Conservation (phyloP, 1,140 invertebrate genomes). For the Sesamia nonagrioides region DNA sequence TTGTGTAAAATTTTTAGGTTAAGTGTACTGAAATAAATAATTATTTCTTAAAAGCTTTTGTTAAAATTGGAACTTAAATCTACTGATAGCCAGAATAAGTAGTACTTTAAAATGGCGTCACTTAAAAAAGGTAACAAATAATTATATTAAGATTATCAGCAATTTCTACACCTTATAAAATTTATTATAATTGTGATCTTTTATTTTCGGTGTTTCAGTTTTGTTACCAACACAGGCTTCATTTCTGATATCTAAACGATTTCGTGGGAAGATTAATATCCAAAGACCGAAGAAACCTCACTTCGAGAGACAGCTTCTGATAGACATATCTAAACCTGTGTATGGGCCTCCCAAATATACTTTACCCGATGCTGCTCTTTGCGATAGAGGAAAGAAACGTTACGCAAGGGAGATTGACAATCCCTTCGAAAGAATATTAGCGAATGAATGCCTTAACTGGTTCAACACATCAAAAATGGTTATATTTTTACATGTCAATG, state of each 20-base stretch:
- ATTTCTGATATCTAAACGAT: constrained; percentile 89
- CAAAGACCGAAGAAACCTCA: constrained; percentile 91
- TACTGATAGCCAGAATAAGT: not conserved
- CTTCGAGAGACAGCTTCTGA: constrained; percentile 89
- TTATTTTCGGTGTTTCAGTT: constrained; percentile 69
- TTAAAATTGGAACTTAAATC: not conserved
- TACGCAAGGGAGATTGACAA: constrained; percentile 83
- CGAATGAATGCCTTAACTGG: constrained; percentile 90
- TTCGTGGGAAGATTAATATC: constrained; percentile 92
- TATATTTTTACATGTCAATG: constrained; percentile 91
- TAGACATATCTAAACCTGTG: constrained; percentile 89
- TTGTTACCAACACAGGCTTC: constrained; percentile 79
- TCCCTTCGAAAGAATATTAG: constrained; percentile 91
- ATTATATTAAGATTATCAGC: too few species aligned
- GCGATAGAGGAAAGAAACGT: constrained; percentile 62
- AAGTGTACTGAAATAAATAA: not conserved
- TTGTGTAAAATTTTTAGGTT: constrained; percentile 1
- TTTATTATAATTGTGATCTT: not conserved
- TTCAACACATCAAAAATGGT: constrained; percentile 91
- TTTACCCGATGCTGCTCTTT: constrained; percentile 70
- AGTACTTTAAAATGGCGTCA: constrained; percentile 14
- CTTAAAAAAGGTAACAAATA: constrained; percentile 30
- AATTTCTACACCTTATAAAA: not conserved
- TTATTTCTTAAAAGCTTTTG: not conserved
- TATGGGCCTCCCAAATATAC: constrained; percentile 82